Base-by-base conservation (phyloP, 2,888 invertebrate genomes). In the Hypsopygia costalis region DNA sequence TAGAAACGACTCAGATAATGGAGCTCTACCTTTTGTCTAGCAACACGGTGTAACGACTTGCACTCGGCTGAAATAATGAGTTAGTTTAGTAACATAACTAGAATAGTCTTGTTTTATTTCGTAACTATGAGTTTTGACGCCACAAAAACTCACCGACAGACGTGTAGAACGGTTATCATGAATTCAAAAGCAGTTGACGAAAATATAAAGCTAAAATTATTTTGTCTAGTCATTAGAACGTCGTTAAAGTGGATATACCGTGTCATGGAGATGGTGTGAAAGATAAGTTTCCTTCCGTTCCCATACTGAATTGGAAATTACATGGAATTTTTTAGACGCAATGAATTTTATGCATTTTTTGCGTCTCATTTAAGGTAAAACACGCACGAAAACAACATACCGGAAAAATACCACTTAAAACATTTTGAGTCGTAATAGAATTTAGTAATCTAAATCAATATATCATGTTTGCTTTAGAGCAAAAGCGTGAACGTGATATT, bases 11-110 rank as follows among this genome's bases (percentile, higher is more conserved):
- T 55, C 54, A 64, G 62, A 68, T 74, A 74, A 76, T 76, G 56
- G 58, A 67, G 55, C 51, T 62, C 62, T 55, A 64, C 64, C 70
- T 73, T 79, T 76, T 78, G 74, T 75, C 58, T 60, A 47, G 54
- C 51, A 58, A 49, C 59, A 49, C 50, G 43, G 46, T 47, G 54
- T 51, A 62, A 58, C 58, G 56, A 52, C 56, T 58, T 56, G 52
- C 53, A 54, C 50, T 57, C 51, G 54, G 47, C 55, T 53, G 52
- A 63, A 66, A 71, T 78, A 72, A 76, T 75, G 64, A 72, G 63
- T 60, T 65, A 60, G 62, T 64, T 66, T 57, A 67, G 60, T 58
- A 63, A 62, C 57, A 58, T 50, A 57, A 53, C 61, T 67, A 61
- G 55, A 68, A 66, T 71, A 67, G 66, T 62, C 66, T 68, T 65